Evolutionary conservation across 2,888 invertebrate genomes (phyloP).

Genomic region (Allacma fusca): DNA sequence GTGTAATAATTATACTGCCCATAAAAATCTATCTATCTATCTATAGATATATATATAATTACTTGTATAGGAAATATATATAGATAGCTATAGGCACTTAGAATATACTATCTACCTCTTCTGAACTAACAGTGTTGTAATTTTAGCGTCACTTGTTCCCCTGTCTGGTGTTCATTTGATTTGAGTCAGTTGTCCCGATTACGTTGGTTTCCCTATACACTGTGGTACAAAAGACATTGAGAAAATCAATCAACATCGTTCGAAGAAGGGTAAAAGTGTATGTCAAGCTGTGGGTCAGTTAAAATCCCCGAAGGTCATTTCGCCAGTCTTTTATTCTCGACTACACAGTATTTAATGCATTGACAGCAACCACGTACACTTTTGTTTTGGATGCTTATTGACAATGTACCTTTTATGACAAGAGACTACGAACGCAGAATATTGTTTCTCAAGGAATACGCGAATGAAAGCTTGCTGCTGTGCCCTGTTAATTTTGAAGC

Average conservation of each 20-base stretch:
- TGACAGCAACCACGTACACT: neutral
- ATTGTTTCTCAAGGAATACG: too few relatives aligned
- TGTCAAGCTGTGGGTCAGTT: conserved; percentile 21
- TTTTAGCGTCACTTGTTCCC: neutral
- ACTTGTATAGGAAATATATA: too few relatives aligned
- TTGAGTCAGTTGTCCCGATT: neutral
- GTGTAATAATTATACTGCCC: too few relatives aligned
- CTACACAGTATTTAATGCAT: neutral
- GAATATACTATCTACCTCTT: too few relatives aligned
- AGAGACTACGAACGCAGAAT: too few relatives aligned
- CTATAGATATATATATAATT: too few relatives aligned
- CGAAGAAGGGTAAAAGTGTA: conserved; percentile 18
- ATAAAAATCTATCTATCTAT: too few relatives aligned
- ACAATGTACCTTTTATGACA: too few relatives aligned
- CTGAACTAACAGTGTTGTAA: too few relatives aligned
- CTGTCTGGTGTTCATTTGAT: neutral
- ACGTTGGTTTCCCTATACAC: neutral
- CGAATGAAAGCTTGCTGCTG: too few relatives aligned
- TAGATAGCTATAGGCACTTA: too few relatives aligned
- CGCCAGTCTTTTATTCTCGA: neutral
- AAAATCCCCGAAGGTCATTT: neutral
- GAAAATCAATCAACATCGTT: neutral
- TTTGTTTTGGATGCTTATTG: neutral
- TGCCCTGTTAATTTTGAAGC: too few relatives aligned
- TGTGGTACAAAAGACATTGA: conserved; percentile 9